Conservation (phyloP, 2,797 vertebrate species). For the Tamandua tetradactyla region DNA sequence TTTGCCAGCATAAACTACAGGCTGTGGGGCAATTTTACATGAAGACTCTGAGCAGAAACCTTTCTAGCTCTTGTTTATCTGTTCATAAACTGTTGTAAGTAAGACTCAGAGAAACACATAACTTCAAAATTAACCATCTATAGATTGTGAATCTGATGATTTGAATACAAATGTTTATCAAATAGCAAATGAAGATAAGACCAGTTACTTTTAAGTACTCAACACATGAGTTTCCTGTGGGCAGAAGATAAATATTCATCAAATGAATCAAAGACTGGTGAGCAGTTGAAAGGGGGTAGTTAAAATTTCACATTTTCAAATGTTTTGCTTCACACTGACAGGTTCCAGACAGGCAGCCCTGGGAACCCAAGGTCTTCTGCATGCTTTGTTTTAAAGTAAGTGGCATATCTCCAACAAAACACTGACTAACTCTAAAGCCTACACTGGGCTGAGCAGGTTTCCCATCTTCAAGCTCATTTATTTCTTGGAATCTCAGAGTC, state of each 20-base stretch:
- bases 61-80: slow-evolving; percentile 43
- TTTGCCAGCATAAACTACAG: neutral
- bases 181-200: slow-evolving; percentile 70
- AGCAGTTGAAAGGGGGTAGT: slow-evolving; percentile 59
- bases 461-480: slow-evolving; percentile 13
- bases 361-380: slow-evolving; percentile 58
- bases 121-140: slow-evolving; percentile 72
- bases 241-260: slow-evolving; percentile 77
- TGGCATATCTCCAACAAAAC: neutral
- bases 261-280: slow-evolving; percentile 58
- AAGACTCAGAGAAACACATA: slow-evolving; percentile 38
- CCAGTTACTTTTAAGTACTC: slow-evolving; percentile 58
- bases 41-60: slow-evolving; percentile 17
- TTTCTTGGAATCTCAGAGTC: slow-evolving; percentile 5
- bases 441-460: neutral
- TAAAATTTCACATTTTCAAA: slow-evolving; percentile 63
- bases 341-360: slow-evolving; percentile 28
- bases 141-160: slow-evolving; percentile 65
- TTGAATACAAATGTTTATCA: slow-evolving; percentile 74
- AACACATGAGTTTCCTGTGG: slow-evolving; percentile 40
- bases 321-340: slow-evolving; percentile 58
- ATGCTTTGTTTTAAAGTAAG: slow-evolving; percentile 37
- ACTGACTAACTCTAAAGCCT: neutral
- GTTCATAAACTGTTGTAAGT: slow-evolving; percentile 2
- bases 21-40: neutral